phyloP scores from a whole-genome alignment of 2,113 vertebrate species.

The Chamaetylas fuelleborni region DNA sequence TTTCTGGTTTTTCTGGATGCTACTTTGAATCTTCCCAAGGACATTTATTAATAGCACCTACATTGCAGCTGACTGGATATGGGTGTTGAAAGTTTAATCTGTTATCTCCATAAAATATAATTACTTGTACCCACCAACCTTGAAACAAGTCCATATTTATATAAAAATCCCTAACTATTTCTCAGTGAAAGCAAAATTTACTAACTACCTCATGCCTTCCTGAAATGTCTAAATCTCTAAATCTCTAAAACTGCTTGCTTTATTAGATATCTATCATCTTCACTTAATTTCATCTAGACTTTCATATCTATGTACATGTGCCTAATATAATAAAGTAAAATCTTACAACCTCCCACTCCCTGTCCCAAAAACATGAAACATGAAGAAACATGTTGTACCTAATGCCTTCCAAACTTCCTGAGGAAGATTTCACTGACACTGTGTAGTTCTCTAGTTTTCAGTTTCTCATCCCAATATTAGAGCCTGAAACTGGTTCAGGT shows the following conservation, averaged over 20 bases:
- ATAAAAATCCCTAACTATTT: slow-evolving; percentile 19
- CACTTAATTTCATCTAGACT: background rate
- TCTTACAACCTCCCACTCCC: background rate
- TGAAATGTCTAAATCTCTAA: too few relatives aligned
- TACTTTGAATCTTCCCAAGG: slow-evolving; percentile 57
- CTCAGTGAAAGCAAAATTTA: slow-evolving; percentile 43
- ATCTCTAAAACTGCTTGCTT: background rate
- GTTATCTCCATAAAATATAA: slow-evolving; percentile 63
- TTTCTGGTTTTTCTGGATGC: slow-evolving; percentile 46
- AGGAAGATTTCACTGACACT: background rate
- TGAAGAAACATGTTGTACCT: background rate
- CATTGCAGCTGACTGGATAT: slow-evolving; percentile 51
- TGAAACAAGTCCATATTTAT: slow-evolving; percentile 25
- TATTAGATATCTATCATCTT: background rate
- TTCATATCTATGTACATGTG: background rate
- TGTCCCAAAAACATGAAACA: background rate
- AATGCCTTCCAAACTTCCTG: background rate
- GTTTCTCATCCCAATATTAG: background rate
- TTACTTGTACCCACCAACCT: slow-evolving; percentile 56
- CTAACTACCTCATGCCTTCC: background rate
- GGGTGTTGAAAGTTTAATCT: slow-evolving; percentile 61
- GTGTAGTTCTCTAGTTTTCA: background rate
- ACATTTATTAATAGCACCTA: slow-evolving; percentile 59
- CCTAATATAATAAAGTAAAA: background rate
- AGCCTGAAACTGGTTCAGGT: background rate